phyloP scores from a whole-genome alignment of 2,113 vertebrate genomes.

The human region GRCh38 chr9:130887001-130887500 shows the following conservation, averaged over 20 bases:
- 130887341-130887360: slow-evolving; percentile 76
- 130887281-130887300: slow-evolving; percentile 59
- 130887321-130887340: slow-evolving; percentile 47
- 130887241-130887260: slow-evolving; percentile 68
- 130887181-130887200: not conserved
- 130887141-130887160: not conserved
- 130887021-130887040: not conserved
- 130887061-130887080: slow-evolving; percentile 42
- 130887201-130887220: not conserved
- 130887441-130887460: slow-evolving; percentile 84
- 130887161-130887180: not conserved
- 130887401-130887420: slow-evolving; percentile 75
- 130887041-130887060: not conserved
- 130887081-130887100: slow-evolving; percentile 48
- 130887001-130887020: not conserved
- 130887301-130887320: slow-evolving; percentile 70
- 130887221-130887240: slow-evolving; percentile 50
- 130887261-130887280: slow-evolving; percentile 61
- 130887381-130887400: not conserved
- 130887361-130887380: slow-evolving; percentile 71
- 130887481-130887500: slow-evolving; percentile 83
- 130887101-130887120: not conserved
- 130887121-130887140: slow-evolving; percentile 49
- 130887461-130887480: slow-evolving; percentile 85
- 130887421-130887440: slow-evolving; percentile 75